Conservation (phyloP, 2,113 vertebrate species). For the Hemicordylus capensis region DNA sequence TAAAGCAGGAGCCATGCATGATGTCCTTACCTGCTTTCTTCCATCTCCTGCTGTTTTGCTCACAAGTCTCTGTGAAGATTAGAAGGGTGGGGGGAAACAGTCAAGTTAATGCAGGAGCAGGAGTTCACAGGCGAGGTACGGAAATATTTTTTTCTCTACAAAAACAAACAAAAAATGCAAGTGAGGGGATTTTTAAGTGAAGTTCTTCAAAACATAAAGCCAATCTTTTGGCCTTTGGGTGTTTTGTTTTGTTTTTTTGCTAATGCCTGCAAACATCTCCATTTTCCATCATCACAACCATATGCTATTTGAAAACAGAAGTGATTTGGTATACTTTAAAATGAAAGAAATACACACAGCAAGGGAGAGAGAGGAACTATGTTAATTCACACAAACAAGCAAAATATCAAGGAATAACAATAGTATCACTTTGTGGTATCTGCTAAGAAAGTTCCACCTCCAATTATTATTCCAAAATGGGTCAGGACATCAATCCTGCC, state of each 20-base stretch:
- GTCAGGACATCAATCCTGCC: background rate
- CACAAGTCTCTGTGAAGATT: no score
- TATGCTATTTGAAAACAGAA: background rate
- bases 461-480: background rate
- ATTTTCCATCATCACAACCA: background rate
- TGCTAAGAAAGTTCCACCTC: accelerated
- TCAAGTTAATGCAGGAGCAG: no score
- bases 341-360: accelerated
- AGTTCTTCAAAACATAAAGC: background rate
- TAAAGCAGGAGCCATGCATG: background rate
- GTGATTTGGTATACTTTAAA: no score
- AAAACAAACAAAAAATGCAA: background rate
- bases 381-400: background rate
- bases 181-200: background rate
- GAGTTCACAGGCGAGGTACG: background rate
- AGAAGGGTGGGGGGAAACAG: no score
- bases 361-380: accelerated
- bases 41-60: background rate
- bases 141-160: background rate
- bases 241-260: background rate
- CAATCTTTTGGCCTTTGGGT: background rate
- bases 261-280: background rate
- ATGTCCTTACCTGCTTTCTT: no score
- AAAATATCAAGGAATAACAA: accelerated
- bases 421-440: accelerated